These are phyloP conservation scores for Pelmatolapia mariae DNA, from an alignment of 2,113 vertebrate species.

Conservation along the genomic window DNA sequence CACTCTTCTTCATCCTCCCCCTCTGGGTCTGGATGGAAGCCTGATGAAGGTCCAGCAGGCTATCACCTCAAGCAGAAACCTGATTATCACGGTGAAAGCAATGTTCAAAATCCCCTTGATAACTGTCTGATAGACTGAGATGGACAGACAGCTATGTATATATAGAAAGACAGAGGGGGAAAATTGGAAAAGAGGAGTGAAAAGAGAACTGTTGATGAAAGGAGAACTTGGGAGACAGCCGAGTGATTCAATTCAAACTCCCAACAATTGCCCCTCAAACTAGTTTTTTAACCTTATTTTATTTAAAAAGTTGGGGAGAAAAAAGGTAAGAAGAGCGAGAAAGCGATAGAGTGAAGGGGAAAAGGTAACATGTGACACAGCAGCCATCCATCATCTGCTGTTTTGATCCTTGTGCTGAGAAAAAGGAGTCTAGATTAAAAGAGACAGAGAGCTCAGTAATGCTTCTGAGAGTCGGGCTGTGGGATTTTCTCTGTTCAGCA, in stretches of 20 bases:
- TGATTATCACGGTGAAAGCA: conserved; percentile 39
- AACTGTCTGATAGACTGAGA: conserved; percentile 20
- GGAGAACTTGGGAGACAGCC: neutral
- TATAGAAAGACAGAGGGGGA: conserved; percentile 7
- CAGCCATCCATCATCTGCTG: conserved; percentile 39
- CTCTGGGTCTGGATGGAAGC: neutral
- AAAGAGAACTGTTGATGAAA: conserved; percentile 3
- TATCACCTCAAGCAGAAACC: conserved; percentile 44
- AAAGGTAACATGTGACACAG: conserved; percentile 4
- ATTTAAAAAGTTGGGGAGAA: neutral
- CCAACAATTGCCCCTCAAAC: neutral
- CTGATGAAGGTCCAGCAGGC: conserved; percentile 34
- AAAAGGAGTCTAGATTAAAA: conserved; percentile 36
- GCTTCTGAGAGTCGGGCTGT: neutral
- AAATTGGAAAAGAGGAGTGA: conserved; percentile 12
- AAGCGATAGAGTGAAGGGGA: neutral
- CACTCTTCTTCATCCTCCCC: neutral
- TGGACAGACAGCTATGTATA: neutral
- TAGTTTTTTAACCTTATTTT: neutral
- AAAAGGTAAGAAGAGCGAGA: neutral
- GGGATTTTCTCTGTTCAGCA: conserved; percentile 22
- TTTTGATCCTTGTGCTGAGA: conserved; percentile 13
- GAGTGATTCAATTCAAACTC: conserved; percentile 18
- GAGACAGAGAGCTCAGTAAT: conserved; percentile 1
- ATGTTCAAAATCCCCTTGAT: conserved; percentile 30